Evolutionary conservation across 2,888 invertebrate species (phyloP).

Genomic region (Nasonia oneida): DNA sequence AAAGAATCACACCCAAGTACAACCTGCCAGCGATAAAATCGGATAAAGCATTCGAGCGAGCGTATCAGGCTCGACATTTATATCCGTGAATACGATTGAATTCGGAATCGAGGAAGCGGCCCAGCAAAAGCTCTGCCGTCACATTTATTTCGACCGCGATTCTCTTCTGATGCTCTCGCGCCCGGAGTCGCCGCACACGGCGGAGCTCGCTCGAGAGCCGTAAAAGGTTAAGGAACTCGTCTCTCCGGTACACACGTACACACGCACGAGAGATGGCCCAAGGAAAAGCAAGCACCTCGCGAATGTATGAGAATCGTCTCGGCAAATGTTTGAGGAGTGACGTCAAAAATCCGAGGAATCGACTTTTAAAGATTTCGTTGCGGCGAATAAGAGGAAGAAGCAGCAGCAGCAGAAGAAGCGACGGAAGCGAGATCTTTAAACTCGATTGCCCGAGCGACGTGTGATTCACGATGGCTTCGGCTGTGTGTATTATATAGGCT

Average conservation of each 20-base stretch:
- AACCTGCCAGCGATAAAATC: neutral
- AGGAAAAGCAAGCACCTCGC: conserved; percentile 61
- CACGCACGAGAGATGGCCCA: conserved; percentile 18
- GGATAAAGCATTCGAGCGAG: neutral
- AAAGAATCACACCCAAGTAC: neutral
- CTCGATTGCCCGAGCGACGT: neutral
- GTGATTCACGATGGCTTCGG: conserved; percentile 18
- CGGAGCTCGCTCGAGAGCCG: neutral
- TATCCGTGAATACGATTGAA: neutral
- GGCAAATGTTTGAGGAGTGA: conserved; percentile 71
- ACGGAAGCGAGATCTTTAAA: conserved; percentile 23
- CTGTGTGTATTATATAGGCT: neutral
- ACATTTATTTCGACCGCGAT: conserved; percentile 12
- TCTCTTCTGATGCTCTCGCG: neutral
- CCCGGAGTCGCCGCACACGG: no score
- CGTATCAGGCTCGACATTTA: neutral
- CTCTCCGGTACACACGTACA: neutral
- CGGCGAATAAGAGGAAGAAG: neutral
- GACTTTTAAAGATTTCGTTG: conserved; percentile 41
- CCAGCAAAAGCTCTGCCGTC: conserved; percentile 1
- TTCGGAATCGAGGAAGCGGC: neutral
- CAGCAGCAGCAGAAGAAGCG: neutral
- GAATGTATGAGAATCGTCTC: conserved; percentile 63
- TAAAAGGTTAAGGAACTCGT: conserved; percentile 50
- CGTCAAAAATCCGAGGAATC: conserved; percentile 64